Conservation (phyloP, 2,797 vertebrate species). For the Psittacula derbiana region DNA sequence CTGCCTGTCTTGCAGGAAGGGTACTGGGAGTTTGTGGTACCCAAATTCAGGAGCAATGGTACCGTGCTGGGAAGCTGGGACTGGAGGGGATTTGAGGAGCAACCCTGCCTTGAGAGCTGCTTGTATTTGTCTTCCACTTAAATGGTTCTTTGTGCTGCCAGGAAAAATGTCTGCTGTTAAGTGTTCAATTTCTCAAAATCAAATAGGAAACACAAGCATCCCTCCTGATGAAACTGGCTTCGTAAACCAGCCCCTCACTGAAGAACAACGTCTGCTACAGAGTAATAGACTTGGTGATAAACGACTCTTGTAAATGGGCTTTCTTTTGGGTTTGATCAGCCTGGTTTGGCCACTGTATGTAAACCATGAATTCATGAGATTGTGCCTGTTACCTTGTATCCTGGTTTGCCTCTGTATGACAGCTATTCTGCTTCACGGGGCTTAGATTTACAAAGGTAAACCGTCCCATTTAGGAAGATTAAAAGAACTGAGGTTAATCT, state of each 20-base stretch:
- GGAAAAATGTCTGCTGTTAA: not conserved
- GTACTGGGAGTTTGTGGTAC: conserved; percentile 52
- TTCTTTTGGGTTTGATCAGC: not conserved
- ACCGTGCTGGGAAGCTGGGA: conserved; percentile 16
- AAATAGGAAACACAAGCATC: not conserved
- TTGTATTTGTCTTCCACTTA: not conserved
- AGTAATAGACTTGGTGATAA: not conserved
- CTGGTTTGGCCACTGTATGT: not conserved
- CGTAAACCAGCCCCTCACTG: not conserved
- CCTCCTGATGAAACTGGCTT: not conserved
- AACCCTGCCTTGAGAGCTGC: not conserved
- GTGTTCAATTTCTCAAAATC: not conserved
- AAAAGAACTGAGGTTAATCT: not conserved
- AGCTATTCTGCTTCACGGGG: not conserved
- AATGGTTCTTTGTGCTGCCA: not conserved
- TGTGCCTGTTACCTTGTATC: not conserved
- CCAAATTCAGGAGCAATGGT: conserved; percentile 37
- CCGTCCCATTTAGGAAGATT: not conserved
- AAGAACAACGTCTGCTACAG: not conserved
- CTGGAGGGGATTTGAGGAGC: not conserved
- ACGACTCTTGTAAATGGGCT: not conserved
- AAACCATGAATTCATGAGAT: not conserved
- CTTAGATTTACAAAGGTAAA: not conserved
- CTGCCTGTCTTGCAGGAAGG: conserved; percentile 24
- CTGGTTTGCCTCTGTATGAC: not conserved